phyloP scores from a whole-genome alignment of 1,140 invertebrate species.

The Cotesia typhae region DNA sequence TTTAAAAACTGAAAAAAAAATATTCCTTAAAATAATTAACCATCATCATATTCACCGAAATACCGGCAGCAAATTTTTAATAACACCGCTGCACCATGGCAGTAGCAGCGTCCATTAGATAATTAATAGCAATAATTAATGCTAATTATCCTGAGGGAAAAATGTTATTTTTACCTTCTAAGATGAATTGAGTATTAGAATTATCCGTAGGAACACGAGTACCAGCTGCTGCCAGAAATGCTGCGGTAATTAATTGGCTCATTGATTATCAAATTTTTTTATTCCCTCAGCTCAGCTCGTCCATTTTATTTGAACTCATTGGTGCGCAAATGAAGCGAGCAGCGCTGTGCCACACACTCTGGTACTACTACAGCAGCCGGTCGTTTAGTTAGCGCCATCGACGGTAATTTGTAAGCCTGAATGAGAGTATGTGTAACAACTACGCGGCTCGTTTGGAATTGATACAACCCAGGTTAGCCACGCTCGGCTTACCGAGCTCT shows the following conservation, averaged over 20 bases:
- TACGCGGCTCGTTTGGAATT: slow-evolving; percentile 37
- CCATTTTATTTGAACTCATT: no score
- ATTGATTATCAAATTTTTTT: slow-evolving; percentile 18
- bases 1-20: no score
- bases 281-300: slow-evolving; percentile 3
- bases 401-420: slow-evolving; percentile 46
- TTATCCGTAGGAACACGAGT: no score
- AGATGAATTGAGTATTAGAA: background rate
- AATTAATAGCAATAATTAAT: no score
- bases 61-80: no score
- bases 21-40: no score
- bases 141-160: background rate
- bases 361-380: slow-evolving; percentile 28
- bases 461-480: slow-evolving; percentile 39
- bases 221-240: slow-evolving; percentile 11
- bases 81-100: no score
- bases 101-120: no score
- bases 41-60: no score
- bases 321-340: no score
- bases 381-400: slow-evolving; percentile 46
- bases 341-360: no score
- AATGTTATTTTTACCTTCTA: background rate
- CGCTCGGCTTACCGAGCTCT: slow-evolving; percentile 13
- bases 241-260: slow-evolving; percentile 13
- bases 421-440: slow-evolving; percentile 9